Evolutionary conservation across 2,113 vertebrate genomes (phyloP), one percentile per base, ranked within the genome.

Genomic region (Hirundichthys speculiger): DNA sequence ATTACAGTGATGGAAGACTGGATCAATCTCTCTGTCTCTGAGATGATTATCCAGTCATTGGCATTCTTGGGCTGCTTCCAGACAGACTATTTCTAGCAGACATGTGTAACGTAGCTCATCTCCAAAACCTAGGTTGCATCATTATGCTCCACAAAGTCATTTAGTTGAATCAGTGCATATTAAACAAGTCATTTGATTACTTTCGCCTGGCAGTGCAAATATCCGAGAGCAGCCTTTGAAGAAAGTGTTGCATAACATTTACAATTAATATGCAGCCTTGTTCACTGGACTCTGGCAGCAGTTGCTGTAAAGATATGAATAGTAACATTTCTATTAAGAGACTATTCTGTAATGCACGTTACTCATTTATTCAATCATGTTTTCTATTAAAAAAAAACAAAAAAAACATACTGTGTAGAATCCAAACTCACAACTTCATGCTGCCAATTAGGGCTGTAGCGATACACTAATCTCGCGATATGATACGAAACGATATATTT

Each of bases 41-140:
- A 77, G 75, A 79, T 88, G 66, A 79, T 86, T 79, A 85, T 63
- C 75, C 50, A 68, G 69, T 75, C 75, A 71, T 73, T 79, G 39
- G 13, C 51, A 83, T 79, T 77, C 79, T 47, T 64, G 10, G 42
- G 50, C 54, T 45, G 57, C 70, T 73, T 70, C 46, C 74, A 63
- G 64, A 59, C 25, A 38, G 46, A 63, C 61, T 47, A 41, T 53
- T 67, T 52, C 42, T 20, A 73, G 49, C 49, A 51, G 74, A 64
- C 30, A 5, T 3, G n/a, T 49, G 59, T 52, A 80, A 69, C 65
- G 45, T 56, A 62, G 74, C 59, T 62, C 59, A 41, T 55, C 59
- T 59, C 66, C 13, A 67, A 69, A 69, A 53, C 51, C 50, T 6
- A 0, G 12, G 58, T 80, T 86, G 60, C 79, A 77, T 75, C 66